Base-by-base conservation (phyloP, 1,140 invertebrate species). In the Leptinotarsa lineolata region DNA sequence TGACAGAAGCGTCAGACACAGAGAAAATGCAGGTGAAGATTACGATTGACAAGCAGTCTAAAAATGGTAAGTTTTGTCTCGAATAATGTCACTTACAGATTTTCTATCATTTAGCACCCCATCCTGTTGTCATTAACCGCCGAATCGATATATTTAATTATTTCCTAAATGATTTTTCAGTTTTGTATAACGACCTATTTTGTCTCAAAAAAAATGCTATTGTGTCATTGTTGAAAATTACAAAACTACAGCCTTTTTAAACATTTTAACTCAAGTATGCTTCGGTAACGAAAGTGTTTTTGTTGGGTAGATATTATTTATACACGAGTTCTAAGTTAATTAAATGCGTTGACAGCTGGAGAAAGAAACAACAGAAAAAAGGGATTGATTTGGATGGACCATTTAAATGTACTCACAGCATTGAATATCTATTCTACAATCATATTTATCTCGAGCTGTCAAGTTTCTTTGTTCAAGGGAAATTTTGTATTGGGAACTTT, bases 1-100 rank as follows among this genome's bases (percentile, higher is more conserved):
- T 76, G 77, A 75, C 74, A 68, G 61, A 79, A 72, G 76, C 74
- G 69, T 72, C 74, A 54, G 76, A 79, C 70, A 67, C 74, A 58
- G 73, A 74, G 67, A 70, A 74, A 70, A 74, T 65, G 63, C 68
- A 75, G 66, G 58, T 74, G 69, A 73, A 72, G 60, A 71, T 71
- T 63, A 59, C 59, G n/a, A 72, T 18, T 74, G 77, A 76, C 72
- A 75, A 70, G 67, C 72, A 74, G 70, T 68, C 74, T 72, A 75
- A 77, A 77, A 74, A 75, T 76, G 78, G 74, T 76, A 76, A 76
- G 75, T 75, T 76, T 54, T 22, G 46, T 70, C 21, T 48, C 20
- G 12, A 15, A 54, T 48, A 16, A 18, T 44, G 69, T 70, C 69
- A 61, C 20, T 60, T 54, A 39, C 45, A 58, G 54, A 44, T 30